Base-by-base conservation (phyloP, 2,888 invertebrate species). In the Sphaerophoria rueppellii region DNA sequence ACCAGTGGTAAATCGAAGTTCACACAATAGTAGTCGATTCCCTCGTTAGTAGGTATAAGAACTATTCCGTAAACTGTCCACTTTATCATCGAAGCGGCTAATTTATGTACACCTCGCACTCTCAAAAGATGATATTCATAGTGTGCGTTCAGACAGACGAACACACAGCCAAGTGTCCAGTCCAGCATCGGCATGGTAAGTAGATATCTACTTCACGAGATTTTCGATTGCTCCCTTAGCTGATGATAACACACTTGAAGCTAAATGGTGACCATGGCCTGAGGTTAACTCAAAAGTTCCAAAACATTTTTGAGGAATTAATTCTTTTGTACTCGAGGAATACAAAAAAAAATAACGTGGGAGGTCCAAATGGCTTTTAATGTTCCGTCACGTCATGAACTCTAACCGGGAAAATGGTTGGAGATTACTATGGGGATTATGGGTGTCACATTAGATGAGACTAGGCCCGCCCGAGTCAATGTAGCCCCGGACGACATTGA, bases 61-160 rank as follows among this genome's bases (percentile, higher is more conserved):
- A 24, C 24, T 80, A 79, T 75, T 75, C 72, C 58, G 70, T 65
- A 65, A 79, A 79, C 79, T 80, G 83, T 85, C 83, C 80, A 85
- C 83, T 85, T 80, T 80, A 85, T 85, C 83, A 85, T 85, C 72
- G 72, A 60, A 48, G 72, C 80, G 24, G 76, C 83, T 85, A 85
- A 85, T 85, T 85, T 85, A 85, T 85, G 83, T 85, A 76, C 76
- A 85, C 76, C 83, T 85, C 80, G 50, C 71, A 80, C 72, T 71
- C 50, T 50, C 71, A 35, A 58, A 50, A 43, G 54, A 12, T 67
- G 80, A 74, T 75, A 80, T 80, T 55, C 74, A 80, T 57, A 71
- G 71, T 83, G 75, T 69, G 80, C 61, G 71, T 72, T 50, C 52
- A 58, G 58, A 58, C 37, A 40, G 43, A 11, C 34, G 11, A 46